phyloP scores from a whole-genome alignment of 2,797 vertebrate genomes.

The Ctenochaetus hawaiiensis region DNA sequence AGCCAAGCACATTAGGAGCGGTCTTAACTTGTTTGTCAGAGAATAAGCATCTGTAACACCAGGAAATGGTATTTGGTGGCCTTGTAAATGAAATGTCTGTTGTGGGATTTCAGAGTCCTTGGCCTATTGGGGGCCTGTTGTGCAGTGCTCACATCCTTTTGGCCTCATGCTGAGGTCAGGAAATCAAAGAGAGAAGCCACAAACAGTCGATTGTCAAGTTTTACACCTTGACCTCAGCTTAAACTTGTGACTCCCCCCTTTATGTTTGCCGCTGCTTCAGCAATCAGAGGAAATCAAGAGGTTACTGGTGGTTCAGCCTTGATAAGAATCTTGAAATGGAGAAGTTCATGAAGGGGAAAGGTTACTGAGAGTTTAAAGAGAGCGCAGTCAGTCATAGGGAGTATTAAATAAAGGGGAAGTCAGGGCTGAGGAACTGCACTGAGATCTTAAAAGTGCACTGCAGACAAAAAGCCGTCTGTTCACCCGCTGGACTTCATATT shows the following conservation, averaged over 20 bases:
- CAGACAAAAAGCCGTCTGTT: slow-evolving; percentile 83
- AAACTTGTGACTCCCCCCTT: slow-evolving; percentile 80
- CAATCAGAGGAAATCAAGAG: slow-evolving; percentile 83
- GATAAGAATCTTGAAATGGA: slow-evolving; percentile 88
- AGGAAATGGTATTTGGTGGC: slow-evolving; percentile 65
- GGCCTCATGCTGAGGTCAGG: slow-evolving; percentile 73
- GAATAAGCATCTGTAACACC: slow-evolving; percentile 48
- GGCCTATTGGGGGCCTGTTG: slow-evolving; percentile 62
- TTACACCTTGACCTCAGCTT: slow-evolving; percentile 83
- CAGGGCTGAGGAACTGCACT: slow-evolving; percentile 70
- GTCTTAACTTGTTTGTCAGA: slow-evolving; percentile 62
- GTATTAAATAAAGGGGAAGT: slow-evolving; percentile 85
- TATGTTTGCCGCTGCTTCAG: slow-evolving; percentile 73
- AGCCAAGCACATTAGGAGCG: slow-evolving; percentile 31
- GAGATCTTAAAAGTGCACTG: slow-evolving; percentile 75
- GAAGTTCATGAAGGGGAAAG: slow-evolving; percentile 86
- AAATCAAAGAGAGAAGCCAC: slow-evolving; percentile 77
- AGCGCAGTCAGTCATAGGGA: slow-evolving; percentile 83
- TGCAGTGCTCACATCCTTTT: slow-evolving; percentile 65
- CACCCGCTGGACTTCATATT: slow-evolving; percentile 67
- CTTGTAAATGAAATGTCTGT: slow-evolving; percentile 55
- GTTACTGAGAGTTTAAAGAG: slow-evolving; percentile 86
- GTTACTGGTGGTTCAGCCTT: slow-evolving; percentile 84
- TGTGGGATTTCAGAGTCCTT: slow-evolving; percentile 61
- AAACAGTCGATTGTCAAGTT: slow-evolving; percentile 84